phyloP scores from a whole-genome alignment of 2,888 invertebrate genomes.

The Pantelozetes paolii region DNA sequence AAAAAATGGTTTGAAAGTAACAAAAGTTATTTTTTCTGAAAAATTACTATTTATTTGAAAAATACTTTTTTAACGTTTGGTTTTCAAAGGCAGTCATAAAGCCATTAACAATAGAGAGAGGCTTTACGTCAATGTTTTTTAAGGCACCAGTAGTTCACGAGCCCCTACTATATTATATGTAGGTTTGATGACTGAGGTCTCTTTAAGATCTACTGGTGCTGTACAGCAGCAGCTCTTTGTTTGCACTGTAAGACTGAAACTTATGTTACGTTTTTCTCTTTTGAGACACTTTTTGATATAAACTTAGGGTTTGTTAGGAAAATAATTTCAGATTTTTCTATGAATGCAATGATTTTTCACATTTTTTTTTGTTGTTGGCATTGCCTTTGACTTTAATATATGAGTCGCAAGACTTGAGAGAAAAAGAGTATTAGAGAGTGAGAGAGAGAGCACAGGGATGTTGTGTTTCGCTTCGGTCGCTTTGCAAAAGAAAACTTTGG shows the following conservation, averaged over 20 bases:
- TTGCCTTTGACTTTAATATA: not conserved
- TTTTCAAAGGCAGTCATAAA: no score
- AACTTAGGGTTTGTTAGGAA: not conserved
- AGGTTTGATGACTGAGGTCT: not conserved
- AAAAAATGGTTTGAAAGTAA: not conserved
- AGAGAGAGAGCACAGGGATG: constrained; percentile 6
- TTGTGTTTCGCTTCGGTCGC: constrained; percentile 38
- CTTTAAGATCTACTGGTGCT: not conserved
- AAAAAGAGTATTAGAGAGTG: not conserved
- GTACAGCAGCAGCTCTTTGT: not conserved
- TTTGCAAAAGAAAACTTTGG: constrained; percentile 30
- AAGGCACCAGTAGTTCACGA: not conserved
- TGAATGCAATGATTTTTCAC: not conserved
- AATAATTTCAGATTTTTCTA: not conserved
- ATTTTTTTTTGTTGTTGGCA: not conserved
- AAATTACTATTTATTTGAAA: not conserved
- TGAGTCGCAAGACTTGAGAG: not conserved
- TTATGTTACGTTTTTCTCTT: not conserved
- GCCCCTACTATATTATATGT: not conserved
- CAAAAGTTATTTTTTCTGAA: not conserved
- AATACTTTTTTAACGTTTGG: not conserved
- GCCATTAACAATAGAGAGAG: not conserved
- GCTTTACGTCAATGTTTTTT: constrained; percentile 1
- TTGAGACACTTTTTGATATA: not conserved
- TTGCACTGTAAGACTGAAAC: not conserved